A percentile compares a stretch with the other conserved stretches of the same genome.
Conservation (phyloP, 2,113 vertebrate species). For the Delphinapterus leucas region DNA sequence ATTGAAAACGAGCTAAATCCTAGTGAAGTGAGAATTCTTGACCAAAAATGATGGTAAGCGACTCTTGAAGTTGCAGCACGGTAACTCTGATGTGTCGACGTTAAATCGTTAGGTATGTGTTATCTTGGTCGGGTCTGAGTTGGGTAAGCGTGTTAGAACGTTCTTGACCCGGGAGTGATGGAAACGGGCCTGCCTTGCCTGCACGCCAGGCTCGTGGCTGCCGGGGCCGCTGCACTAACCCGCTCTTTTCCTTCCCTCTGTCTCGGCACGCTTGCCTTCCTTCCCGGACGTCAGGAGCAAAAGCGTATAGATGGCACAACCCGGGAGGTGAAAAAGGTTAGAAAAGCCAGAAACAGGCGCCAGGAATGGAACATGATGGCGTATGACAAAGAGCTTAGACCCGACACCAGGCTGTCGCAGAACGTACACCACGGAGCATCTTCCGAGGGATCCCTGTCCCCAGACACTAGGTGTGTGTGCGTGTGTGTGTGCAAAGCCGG, state of each 20-base stretch:
- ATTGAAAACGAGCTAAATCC: neutral
- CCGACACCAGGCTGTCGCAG: conserved; percentile 95
- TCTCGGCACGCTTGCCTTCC: conserved; percentile 82
- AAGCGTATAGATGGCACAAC: conserved; percentile 96
- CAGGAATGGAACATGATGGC: conserved; percentile 99
- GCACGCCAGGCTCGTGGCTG: conserved; percentile 68
- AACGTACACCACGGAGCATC: conserved; percentile 93
- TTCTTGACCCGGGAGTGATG: conserved; percentile 12
- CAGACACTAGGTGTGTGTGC: conserved; percentile 93
- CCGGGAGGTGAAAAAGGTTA: conserved; percentile 99
- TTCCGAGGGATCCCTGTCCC: conserved; percentile 97
- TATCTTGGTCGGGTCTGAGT: neutral
- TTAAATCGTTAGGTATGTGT: neutral
- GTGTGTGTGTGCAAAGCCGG: neutral
- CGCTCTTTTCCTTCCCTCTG: conserved; percentile 80
- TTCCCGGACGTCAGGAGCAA: conserved; percentile 90
- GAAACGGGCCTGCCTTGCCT: conserved; percentile 48
- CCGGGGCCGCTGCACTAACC: conserved; percentile 81
- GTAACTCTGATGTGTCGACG: neutral
- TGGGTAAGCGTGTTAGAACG: neutral
- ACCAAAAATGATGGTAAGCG: neutral
- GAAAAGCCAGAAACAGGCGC: conserved; percentile 98
- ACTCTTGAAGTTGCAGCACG: neutral
- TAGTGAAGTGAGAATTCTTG: no score
- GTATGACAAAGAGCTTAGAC: conserved; percentile 98